These are phyloP conservation scores for Penaeus chinensis DNA, from an alignment of 1,140 invertebrate genomes.

Conservation along the genomic window DNA sequence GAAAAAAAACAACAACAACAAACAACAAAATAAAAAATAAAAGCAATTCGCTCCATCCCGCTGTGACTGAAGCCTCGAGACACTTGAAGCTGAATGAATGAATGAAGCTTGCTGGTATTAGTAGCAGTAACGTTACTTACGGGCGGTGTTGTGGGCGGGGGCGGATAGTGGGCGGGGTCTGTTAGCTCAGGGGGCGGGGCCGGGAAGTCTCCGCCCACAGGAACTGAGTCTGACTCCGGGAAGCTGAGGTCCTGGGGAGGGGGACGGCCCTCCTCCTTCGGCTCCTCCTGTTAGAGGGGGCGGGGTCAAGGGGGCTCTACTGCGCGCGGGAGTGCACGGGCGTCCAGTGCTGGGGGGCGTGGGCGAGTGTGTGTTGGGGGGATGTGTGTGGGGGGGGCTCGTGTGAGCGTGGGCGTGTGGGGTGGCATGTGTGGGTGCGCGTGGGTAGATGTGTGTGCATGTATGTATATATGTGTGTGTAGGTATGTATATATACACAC, in stretches of 20 bases:
- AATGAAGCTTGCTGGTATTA: not conserved
- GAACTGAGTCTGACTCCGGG: slow-evolving; percentile 32
- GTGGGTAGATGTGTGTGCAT: slow-evolving; percentile 22
- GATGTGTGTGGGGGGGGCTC: too few species aligned
- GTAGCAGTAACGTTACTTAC: slow-evolving; percentile 33
- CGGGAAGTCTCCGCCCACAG: slow-evolving; percentile 54
- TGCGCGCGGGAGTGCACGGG: too few species aligned
- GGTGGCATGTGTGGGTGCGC: not conserved
- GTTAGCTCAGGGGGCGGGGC: slow-evolving; percentile 55
- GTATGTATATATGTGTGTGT: slow-evolving; percentile 22
- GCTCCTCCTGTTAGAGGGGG: slow-evolving; percentile 41
- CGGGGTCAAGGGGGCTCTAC: slow-evolving; percentile 21
- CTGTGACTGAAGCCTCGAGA: not conserved
- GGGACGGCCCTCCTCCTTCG: not conserved
- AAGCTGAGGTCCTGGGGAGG: not conserved
- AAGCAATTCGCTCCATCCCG: not conserved
- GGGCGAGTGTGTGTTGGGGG: too few species aligned
- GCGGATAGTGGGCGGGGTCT: slow-evolving; percentile 49
- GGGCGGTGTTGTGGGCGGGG: slow-evolving; percentile 47
- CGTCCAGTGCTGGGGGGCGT: too few species aligned
- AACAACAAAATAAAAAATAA: not conserved
- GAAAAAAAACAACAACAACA: not conserved
- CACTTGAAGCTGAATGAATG: not conserved
- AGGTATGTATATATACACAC: not conserved
- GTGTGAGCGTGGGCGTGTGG: too few species aligned